Conservation (phyloP, 2,888 invertebrate genomes). For the Lepeophtheirus nordmannii region DNA sequence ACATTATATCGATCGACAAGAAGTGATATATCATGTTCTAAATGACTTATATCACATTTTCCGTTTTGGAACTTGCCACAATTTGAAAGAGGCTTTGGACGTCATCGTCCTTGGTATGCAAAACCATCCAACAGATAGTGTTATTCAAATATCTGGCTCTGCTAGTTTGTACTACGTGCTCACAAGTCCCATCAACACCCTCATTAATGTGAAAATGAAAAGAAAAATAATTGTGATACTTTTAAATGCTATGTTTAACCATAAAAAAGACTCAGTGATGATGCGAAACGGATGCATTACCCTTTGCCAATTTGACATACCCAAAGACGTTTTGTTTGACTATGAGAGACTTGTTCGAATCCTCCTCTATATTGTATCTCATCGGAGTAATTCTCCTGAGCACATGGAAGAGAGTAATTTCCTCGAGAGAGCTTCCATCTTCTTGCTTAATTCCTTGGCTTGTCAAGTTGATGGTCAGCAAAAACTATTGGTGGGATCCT, state of each 20-base stretch:
- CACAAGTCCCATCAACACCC: constrained; percentile 61
- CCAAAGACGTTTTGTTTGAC: constrained; percentile 64
- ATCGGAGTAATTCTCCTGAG: not conserved
- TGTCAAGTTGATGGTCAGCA: constrained; percentile 89
- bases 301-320: constrained; percentile 84
- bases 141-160: constrained; percentile 41
- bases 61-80: constrained; percentile 61
- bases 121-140: constrained; percentile 59
- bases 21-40: constrained; percentile 62
- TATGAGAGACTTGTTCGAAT: constrained; percentile 22
- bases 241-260: constrained; percentile 73
- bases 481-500: constrained; percentile 73
- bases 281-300: constrained; percentile 90
- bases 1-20: constrained; percentile 65
- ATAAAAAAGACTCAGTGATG: constrained; percentile 74
- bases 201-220: constrained; percentile 55
- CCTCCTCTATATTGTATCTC: constrained; percentile 19
- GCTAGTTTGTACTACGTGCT: constrained; percentile 88
- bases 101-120: constrained; percentile 80
- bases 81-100: constrained; percentile 55
- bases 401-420: not conserved
- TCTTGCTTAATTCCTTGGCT: constrained; percentile 60
- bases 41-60: constrained; percentile 80
- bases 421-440: not conserved
- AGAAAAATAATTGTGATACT: constrained; percentile 63